A percentile compares a stretch with the other conserved stretches of the same genome.
Conservation (phyloP, 2,797 vertebrate genomes). For the Lepus townsendii region DNA sequence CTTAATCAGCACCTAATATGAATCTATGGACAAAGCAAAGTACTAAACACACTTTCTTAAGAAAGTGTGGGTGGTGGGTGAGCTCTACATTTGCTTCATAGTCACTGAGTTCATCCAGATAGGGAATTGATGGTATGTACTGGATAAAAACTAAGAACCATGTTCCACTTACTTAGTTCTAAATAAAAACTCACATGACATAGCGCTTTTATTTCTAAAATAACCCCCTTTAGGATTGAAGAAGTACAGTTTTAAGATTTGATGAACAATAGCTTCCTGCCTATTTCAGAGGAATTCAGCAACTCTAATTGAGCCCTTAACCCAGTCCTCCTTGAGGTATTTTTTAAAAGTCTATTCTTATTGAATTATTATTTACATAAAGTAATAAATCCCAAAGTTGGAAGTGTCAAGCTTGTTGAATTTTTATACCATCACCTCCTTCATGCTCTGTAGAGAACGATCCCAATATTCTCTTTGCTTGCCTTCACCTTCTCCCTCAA, state of each 20-base stretch:
- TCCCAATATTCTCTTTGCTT: background rate
- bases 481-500: constrained; percentile 37
- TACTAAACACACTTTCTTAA: constrained; percentile 33
- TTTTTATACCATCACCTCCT: constrained; percentile 20
- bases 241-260: constrained; percentile 18
- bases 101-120: background rate
- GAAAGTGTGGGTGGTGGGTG: background rate
- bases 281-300: constrained; percentile 32
- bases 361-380: constrained; percentile 10
- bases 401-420: background rate
- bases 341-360: constrained; percentile 10
- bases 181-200: constrained; percentile 13
- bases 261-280: constrained; percentile 28
- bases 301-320: background rate
- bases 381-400: background rate
- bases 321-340: background rate
- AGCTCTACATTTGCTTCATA: background rate
- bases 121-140: background rate
- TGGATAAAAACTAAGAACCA: constrained; percentile 13
- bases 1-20: constrained; percentile 21
- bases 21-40: background rate
- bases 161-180: constrained; percentile 19
- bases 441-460: background rate
- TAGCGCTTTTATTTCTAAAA: constrained; percentile 46
- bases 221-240: constrained; percentile 57